These are phyloP conservation scores for Myotis daubentonii DNA, from an alignment of 2,797 vertebrate genomes.

Conservation along the genomic window DNA sequence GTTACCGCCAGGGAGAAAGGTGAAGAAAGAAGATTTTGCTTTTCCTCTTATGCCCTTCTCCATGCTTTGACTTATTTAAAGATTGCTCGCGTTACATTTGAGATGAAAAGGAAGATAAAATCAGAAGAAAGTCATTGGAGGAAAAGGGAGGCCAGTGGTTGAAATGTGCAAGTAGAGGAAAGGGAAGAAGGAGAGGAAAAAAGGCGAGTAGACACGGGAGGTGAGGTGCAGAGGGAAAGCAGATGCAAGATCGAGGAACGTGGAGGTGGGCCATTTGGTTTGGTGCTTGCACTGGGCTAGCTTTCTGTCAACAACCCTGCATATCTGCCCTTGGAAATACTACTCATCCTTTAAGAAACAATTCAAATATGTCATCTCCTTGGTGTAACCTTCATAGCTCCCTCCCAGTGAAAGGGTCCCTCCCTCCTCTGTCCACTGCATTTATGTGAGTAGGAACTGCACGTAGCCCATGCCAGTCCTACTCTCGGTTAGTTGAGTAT, in stretches of 20 bases:
- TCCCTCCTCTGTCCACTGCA: rapidly evolving
- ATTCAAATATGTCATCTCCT: neutral
- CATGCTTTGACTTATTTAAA: conserved; percentile 19
- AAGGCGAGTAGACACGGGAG: neutral
- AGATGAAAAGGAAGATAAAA: neutral
- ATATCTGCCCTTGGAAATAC: neutral
- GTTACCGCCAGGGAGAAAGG: neutral
- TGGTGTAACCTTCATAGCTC: neutral
- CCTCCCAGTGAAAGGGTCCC: neutral
- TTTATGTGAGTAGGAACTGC: neutral
- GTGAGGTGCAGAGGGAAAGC: neutral
- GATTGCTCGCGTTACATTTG: neutral
- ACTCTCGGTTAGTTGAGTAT: neutral
- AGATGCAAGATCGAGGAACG: neutral
- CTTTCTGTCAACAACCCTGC: neutral
- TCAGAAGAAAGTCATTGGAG: neutral
- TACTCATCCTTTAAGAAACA: neutral
- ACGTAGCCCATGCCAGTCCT: rapidly evolving
- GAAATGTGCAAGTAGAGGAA: neutral
- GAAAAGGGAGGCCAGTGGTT: neutral
- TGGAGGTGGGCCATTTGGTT: neutral
- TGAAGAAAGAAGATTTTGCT: neutral
- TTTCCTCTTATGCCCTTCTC: neutral
- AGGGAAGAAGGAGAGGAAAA: neutral
- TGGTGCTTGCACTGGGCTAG: neutral